Evolutionary conservation across 2,888 invertebrate species (phyloP).

Genomic region (Arge pagana): DNA sequence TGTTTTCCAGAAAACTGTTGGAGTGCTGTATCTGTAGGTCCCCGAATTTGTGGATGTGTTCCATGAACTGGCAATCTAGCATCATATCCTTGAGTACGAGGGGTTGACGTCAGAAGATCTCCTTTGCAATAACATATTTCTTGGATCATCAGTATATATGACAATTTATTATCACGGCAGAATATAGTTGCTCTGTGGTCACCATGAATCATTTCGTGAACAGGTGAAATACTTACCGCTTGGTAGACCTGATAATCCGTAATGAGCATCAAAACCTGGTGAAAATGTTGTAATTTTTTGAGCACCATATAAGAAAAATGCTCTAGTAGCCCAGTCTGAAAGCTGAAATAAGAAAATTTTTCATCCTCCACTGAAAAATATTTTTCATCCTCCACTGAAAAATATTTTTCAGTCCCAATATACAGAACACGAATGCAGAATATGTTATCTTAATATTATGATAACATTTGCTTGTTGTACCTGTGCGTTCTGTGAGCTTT

Average conservation of each 20-base stretch:
- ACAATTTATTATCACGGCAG: too few species aligned
- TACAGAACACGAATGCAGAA: too few species aligned
- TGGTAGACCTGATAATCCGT: constrained; percentile 35
- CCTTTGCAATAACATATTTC: constrained; percentile 15
- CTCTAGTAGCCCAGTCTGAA: constrained; percentile 87
- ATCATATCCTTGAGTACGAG: constrained; percentile 43
- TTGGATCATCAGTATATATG: too few species aligned
- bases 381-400: too few species aligned
- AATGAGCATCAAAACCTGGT: constrained; percentile 38
- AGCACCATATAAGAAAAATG: constrained; percentile 90
- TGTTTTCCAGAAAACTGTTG: constrained; percentile 79
- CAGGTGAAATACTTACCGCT: too few species aligned
- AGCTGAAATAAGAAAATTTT: constrained; percentile 57
- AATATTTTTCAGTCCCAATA: too few species aligned
- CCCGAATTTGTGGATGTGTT: constrained; percentile 37
- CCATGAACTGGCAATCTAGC: constrained; percentile 25
- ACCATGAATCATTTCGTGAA: too few species aligned
- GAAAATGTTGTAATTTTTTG: constrained; percentile 58
- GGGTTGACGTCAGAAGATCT: constrained; percentile 52
- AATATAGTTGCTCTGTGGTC: too few species aligned
- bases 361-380: too few species aligned
- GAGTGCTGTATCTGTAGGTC: constrained; percentile 41
- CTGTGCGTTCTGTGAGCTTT: constrained; percentile 66
- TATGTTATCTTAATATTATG: too few species aligned
- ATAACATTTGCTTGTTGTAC: too few species aligned